Conservation (phyloP, 2,113 vertebrate genomes). For the Donacobius atricapilla region DNA sequence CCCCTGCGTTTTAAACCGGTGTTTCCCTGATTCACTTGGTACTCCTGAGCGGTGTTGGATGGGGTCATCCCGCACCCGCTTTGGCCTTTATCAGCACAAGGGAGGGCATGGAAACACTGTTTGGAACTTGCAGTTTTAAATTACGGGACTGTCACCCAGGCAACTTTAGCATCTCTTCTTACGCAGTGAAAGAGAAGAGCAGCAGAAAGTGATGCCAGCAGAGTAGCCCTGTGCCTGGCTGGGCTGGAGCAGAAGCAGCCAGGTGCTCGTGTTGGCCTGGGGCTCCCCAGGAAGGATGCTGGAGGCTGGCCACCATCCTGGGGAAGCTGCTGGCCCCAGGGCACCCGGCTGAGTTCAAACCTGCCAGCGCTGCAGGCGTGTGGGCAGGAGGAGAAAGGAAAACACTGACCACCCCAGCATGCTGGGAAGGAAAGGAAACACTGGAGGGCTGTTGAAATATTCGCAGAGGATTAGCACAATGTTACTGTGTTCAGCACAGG, state of each 20-base stretch:
- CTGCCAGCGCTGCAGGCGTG: neutral
- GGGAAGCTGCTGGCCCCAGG: neutral
- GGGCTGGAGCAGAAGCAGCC: neutral
- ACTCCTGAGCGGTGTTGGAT: accelerated
- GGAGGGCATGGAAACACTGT: accelerated
- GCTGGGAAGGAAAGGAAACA: neutral
- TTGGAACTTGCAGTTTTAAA: neutral
- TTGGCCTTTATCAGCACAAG: neutral
- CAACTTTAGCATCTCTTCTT: neutral
- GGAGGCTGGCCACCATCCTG: accelerated
- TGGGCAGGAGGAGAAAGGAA: neutral
- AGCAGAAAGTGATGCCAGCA: accelerated
- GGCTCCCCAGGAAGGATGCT: accelerated
- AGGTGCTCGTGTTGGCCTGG: accelerated
- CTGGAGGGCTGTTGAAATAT: conserved; percentile 32
- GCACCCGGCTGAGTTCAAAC: neutral
- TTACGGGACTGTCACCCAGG: too few species aligned
- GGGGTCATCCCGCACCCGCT: neutral
- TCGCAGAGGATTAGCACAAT: conserved; percentile 52
- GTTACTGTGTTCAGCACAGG: conserved; percentile 48
- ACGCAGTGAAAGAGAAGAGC: accelerated
- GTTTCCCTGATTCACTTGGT: neutral
- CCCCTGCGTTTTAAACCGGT: neutral
- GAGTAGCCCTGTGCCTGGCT: accelerated
- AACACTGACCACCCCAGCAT: neutral